Evolutionary conservation across 1,140 invertebrate species (phyloP).

Genomic region (Idris sp.): DNA sequence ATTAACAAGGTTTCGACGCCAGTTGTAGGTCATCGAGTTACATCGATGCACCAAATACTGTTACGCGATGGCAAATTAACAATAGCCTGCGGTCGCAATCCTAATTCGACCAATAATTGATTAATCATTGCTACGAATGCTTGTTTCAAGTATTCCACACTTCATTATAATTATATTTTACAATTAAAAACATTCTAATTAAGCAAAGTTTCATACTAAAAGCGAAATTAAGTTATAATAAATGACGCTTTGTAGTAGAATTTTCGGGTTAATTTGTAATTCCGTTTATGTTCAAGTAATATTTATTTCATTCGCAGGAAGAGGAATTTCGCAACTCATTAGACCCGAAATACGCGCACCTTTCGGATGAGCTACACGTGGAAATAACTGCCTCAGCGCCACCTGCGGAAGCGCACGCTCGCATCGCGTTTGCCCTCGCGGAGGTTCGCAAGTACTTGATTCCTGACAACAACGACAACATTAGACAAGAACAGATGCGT

Average conservation of each 20-base stretch:
- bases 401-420: slow-evolving; percentile 93
- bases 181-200: background rate
- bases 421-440: slow-evolving; percentile 92
- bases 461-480: slow-evolving; percentile 88
- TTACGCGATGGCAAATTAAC: slow-evolving; percentile 45
- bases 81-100: slow-evolving; percentile 43
- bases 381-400: slow-evolving; percentile 93
- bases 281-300: too few relatives aligned
- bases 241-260: too few relatives aligned
- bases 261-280: too few relatives aligned
- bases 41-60: slow-evolving; percentile 8
- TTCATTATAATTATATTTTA: slow-evolving; percentile 1
- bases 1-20: too few relatives aligned
- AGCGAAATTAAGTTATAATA: too few relatives aligned
- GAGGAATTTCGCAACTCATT: slow-evolving; percentile 91
- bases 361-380: slow-evolving; percentile 95
- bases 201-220: too few relatives aligned
- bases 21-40: too few relatives aligned
- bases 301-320: slow-evolving; percentile 83
- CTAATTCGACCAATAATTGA: slow-evolving; percentile 43
- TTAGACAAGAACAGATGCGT: slow-evolving; percentile 86
- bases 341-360: slow-evolving; percentile 95
- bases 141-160: slow-evolving; percentile 17
- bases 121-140: slow-evolving; percentile 31
- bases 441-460: slow-evolving; percentile 86